Percentiles rank a stretch among this genome's conserved stretches.
Evolutionary conservation across 2,888 invertebrate species (phyloP).

Genomic region (Elmis aenea): DNA sequence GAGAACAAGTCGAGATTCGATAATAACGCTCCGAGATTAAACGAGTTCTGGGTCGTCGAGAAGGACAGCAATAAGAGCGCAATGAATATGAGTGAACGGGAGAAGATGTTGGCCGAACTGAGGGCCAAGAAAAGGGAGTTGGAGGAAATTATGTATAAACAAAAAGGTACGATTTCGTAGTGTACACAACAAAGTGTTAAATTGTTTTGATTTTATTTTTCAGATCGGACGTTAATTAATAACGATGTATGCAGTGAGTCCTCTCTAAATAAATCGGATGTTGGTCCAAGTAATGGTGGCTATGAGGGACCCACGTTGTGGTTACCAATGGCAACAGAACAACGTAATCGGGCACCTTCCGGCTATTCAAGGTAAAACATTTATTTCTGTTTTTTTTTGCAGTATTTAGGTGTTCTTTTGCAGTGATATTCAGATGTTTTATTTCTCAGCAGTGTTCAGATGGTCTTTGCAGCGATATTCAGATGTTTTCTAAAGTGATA

Average conservation of each 20-base stretch:
- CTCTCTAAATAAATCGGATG: constrained; percentile 38
- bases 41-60: constrained; percentile 30
- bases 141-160: constrained; percentile 62
- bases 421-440: too few species aligned
- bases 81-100: constrained; percentile 48
- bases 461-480: too few species aligned
- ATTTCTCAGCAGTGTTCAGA: too few species aligned
- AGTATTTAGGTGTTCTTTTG: too few species aligned
- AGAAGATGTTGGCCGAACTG: constrained; percentile 55
- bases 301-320: constrained; percentile 32
- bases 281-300: constrained; percentile 32
- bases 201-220: constrained; percentile 5
- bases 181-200: background rate
- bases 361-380: constrained; percentile 39
- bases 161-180: constrained; percentile 41
- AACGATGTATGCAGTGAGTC: constrained; percentile 41
- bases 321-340: constrained; percentile 29
- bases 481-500: too few species aligned
- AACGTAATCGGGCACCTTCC: constrained; percentile 13
- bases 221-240: constrained; percentile 17
- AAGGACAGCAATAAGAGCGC: constrained; percentile 42
- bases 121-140: constrained; percentile 62
- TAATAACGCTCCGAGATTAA: constrained; percentile 28
- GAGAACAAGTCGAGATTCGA: constrained; percentile 18
- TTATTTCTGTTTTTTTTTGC: too few species aligned